Conservation (phyloP, 2,113 vertebrate genomes). For the Crotalus viridis region DNA sequence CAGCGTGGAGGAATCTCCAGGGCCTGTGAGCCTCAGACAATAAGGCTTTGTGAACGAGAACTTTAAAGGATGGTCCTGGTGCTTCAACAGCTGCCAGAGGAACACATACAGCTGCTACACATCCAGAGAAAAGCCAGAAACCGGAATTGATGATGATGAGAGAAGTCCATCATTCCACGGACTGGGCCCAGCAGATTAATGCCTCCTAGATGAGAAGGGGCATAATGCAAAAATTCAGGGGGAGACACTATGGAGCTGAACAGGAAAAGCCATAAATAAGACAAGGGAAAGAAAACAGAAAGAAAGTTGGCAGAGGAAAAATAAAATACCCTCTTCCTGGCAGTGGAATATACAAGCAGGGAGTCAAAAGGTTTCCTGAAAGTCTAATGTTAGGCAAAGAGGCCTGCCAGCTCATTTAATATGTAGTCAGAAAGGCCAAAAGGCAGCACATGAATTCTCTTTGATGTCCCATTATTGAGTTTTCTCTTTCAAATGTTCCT, state of each 20-base stretch:
- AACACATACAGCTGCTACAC: conserved; percentile 52
- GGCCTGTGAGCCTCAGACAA: conserved; percentile 44
- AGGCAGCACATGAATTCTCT: neutral
- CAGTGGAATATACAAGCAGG: neutral
- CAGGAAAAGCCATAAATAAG: conserved; percentile 61
- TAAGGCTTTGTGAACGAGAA: conserved; percentile 40
- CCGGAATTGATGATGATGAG: conserved; percentile 62
- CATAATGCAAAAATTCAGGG: conserved; percentile 64
- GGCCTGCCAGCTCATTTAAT: neutral
- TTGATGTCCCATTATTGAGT: neutral
- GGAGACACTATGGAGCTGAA: conserved; percentile 47
- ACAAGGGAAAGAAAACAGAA: conserved; percentile 44
- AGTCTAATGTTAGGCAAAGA: neutral
- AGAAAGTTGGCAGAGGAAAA: conserved; percentile 52
- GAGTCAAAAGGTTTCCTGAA: neutral
- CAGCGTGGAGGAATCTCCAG: conserved; percentile 29
- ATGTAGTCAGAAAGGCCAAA: neutral
- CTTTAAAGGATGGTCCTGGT: neutral
- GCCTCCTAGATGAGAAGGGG: conserved; percentile 32
- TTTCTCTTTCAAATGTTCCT: neutral
- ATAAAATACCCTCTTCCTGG: conserved; percentile 50
- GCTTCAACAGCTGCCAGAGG: conserved; percentile 22
- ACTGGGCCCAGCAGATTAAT: conserved; percentile 59
- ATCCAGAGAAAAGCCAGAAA: conserved; percentile 37
- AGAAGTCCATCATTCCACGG: conserved; percentile 47